Percentiles rank a stretch among this genome's conserved stretches.
Evolutionary conservation across 2,888 invertebrate genomes (phyloP).

Genomic region (Drosophila rubida): DNA sequence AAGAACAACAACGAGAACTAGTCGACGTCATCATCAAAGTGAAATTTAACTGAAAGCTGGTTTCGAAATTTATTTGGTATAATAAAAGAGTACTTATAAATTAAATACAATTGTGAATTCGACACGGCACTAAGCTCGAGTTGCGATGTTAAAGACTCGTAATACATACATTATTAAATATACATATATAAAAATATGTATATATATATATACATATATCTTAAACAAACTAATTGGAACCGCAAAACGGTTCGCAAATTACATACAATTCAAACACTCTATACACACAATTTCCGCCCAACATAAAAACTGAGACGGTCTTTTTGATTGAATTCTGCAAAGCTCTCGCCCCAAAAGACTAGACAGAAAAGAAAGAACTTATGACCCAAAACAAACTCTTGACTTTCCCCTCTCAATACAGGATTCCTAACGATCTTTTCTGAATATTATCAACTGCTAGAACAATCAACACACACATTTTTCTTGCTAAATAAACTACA

Average conservation of each 20-base stretch:
- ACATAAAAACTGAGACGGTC: conserved; percentile 36
- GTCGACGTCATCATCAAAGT: conserved; percentile 70
- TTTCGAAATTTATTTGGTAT: conserved; percentile 75
- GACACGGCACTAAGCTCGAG: conserved; percentile 44
- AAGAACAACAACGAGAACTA: conserved; percentile 62
- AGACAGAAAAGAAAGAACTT: conserved; percentile 35
- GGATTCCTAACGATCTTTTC: conserved; percentile 71
- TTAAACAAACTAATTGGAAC: conserved; percentile 9
- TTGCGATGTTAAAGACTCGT: conserved; percentile 43
- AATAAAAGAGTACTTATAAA: conserved; percentile 50
- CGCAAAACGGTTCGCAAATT: conserved; percentile 8
- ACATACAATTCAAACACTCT: conserved; percentile 53
- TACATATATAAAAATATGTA: too few relatives aligned
- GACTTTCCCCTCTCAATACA: conserved; percentile 28
- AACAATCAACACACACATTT: conserved; percentile 73
- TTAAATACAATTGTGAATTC: conserved; percentile 51
- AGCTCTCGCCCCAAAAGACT: conserved; percentile 64
- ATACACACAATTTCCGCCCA: conserved; percentile 74
- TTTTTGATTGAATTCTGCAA: conserved; percentile 34
- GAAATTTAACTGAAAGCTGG: conserved; percentile 74
- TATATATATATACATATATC: conserved; percentile 23
- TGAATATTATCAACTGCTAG: conserved; percentile 66
- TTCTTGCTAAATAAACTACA: conserved; percentile 67
- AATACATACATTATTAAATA: conserved; percentile 26
- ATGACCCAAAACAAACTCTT: conserved; percentile 27